Evolutionary conservation across 2,888 invertebrate species (phyloP), one percentile per base, ranked within the genome.

Genomic region (Unio pictorum): DNA sequence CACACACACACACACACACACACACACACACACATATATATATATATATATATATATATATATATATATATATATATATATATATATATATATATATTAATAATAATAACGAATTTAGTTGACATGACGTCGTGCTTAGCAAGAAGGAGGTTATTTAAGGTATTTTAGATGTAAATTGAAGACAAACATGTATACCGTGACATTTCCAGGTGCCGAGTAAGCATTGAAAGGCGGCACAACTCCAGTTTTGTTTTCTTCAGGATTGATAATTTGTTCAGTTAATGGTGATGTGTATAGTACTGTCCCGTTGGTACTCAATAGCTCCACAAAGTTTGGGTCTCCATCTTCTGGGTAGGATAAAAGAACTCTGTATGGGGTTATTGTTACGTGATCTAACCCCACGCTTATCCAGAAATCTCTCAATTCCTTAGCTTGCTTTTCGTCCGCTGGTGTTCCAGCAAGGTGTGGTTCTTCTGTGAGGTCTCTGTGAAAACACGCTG

Each of bases 211-310:
- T 1, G 82, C 79, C 1, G 87, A 87, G 72, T 84, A 88, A 17
- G 87, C 86, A 73, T 86, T 87, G 71, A 85, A 88, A 15, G 86
- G 86, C 4, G 85, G 86, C 11, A 87, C 84, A 15, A 84, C 84
- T 68, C 83, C 78, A 8, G 80, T 71, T 45, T 85, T 82, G 59
- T 86, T 82, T 66, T 86, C 83, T 58, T 83, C 81, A 20, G 82
- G 82, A 28, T 81, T 72, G 23, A 23, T 23, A 23, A 23, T 23
- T 23, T 23, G 23, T 23, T 23, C 23, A 11, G 68, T 72, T 45
- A 79, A 67, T 58, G 78, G 74, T 3, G 86, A 82, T 23, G 78
- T 79, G 69, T 80, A 84, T n/a, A 79, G 45, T 23, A 75, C 71
- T 0, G 58, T 61, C 18, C 79, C 81, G 6, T 59, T 70, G n/a